A percentile compares a stretch with the other conserved stretches of the same genome.
Evolutionary conservation across 2,113 vertebrate genomes (phyloP).

Genomic region (Urocitellus parryii): DNA sequence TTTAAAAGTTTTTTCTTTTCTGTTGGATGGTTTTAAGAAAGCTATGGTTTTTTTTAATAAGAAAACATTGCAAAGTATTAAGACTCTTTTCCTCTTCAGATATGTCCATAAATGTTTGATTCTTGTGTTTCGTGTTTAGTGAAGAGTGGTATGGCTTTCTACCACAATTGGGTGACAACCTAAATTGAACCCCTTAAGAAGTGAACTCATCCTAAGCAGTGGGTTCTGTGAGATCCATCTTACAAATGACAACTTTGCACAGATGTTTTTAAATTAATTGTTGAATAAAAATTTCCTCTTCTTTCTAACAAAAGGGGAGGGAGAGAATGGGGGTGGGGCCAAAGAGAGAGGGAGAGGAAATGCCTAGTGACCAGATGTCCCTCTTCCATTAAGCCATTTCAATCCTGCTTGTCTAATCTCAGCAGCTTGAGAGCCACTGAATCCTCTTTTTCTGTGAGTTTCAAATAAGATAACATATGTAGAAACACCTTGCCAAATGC

Average conservation of each 20-base stretch:
- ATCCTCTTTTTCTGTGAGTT: neutral
- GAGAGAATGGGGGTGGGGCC: neutral
- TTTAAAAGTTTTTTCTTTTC: neutral
- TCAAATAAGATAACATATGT: neutral
- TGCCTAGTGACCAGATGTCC: neutral
- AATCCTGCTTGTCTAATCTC: neutral
- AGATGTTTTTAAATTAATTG: conserved; percentile 56
- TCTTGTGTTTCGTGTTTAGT: neutral
- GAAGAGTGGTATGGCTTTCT: conserved; percentile 1
- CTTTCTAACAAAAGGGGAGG: neutral
- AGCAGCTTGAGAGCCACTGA: neutral
- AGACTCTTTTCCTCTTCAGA: neutral
- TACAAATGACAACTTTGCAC: conserved; percentile 16
- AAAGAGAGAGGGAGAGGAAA: neutral
- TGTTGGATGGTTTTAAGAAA: conserved; percentile 33
- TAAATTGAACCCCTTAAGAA: neutral
- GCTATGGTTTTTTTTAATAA: neutral
- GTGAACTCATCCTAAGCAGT: conserved; percentile 4
- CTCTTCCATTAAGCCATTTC: neutral
- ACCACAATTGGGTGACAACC: conserved; percentile 47
- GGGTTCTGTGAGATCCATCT: conserved; percentile 16
- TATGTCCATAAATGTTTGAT: neutral
- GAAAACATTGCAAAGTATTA: neutral
- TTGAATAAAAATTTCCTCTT: conserved; percentile 36
- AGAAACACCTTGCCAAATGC: neutral